Evolutionary conservation across 2,113 vertebrate genomes (phyloP).

Genomic region (Nymphicus hollandicus): DNA sequence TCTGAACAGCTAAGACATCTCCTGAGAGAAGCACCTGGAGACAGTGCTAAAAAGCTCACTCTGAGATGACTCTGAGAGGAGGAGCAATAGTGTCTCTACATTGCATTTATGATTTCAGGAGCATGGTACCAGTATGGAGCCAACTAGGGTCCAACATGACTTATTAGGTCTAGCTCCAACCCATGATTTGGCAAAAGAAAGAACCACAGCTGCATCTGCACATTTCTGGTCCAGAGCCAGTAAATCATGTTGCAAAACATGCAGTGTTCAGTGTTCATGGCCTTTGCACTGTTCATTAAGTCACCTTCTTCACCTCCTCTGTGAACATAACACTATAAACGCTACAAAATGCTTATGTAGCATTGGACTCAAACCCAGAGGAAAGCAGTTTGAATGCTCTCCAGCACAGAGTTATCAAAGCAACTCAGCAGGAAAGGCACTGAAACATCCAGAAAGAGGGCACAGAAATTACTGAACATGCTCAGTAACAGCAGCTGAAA

Average conservation of each 20-base stretch:
- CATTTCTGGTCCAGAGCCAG: background rate
- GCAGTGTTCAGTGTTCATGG: background rate
- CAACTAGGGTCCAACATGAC: background rate
- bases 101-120: background rate
- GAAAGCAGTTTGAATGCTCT: background rate
- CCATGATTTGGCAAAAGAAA: background rate
- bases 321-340: background rate
- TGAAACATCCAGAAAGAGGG: background rate
- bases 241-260: background rate
- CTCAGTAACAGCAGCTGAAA: background rate
- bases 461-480: background rate
- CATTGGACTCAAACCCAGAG: background rate
- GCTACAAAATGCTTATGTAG: background rate
- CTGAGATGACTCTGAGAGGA: background rate
- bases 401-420: background rate
- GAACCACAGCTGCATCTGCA: background rate
- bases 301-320: background rate
- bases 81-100: background rate
- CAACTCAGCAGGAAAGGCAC: background rate
- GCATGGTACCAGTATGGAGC: background rate
- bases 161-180: background rate
- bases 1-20: background rate
- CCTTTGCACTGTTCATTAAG: background rate
- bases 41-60: background rate
- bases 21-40: background rate